A percentile compares a stretch with the other conserved stretches of the same genome.
phyloP scores from a whole-genome alignment of 2,888 invertebrate species.

The Ctena decussata region DNA sequence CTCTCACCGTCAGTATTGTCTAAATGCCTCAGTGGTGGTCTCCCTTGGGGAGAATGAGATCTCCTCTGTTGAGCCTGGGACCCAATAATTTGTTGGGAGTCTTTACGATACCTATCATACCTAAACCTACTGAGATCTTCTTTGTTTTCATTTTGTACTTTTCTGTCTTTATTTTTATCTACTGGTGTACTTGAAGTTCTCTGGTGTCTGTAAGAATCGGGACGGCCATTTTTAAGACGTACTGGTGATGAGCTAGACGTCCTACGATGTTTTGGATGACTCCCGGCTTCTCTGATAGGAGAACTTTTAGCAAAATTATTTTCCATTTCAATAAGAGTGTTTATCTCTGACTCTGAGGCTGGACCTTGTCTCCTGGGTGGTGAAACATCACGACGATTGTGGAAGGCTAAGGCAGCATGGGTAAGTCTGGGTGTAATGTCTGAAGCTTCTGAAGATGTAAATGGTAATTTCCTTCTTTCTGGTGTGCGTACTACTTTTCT shows the following conservation, averaged over 20 bases:
- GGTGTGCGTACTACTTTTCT: conserved; percentile 30
- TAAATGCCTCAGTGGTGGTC: neutral
- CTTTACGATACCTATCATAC: conserved; percentile 1
- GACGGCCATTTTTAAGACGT: conserved; percentile 33
- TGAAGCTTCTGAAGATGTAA: conserved; percentile 17
- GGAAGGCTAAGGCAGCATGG: conserved; percentile 60
- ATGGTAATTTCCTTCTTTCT: conserved; percentile 26
- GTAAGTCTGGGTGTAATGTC: conserved; percentile 55
- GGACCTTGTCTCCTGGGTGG: conserved; percentile 50
- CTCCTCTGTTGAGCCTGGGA: neutral
- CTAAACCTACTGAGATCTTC: conserved; percentile 1
- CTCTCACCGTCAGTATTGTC: neutral
- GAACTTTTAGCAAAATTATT: conserved; percentile 1
- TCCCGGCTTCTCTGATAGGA: neutral
- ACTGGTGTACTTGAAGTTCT: conserved; percentile 27
- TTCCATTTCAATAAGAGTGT: conserved; percentile 60
- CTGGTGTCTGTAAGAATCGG: conserved; percentile 22
- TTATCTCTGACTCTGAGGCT: conserved; percentile 57
- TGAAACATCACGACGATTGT: conserved; percentile 47
- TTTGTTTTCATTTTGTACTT: neutral
- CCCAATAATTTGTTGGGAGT: neutral
- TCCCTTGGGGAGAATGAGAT: neutral
- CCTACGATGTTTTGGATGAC: conserved; percentile 19
- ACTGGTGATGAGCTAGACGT: conserved; percentile 61
- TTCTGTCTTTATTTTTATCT: conserved; percentile 55